These are phyloP conservation scores for Muntiacus reevesi DNA, from an alignment of 2,113 vertebrate genomes.

Conservation along the genomic window DNA sequence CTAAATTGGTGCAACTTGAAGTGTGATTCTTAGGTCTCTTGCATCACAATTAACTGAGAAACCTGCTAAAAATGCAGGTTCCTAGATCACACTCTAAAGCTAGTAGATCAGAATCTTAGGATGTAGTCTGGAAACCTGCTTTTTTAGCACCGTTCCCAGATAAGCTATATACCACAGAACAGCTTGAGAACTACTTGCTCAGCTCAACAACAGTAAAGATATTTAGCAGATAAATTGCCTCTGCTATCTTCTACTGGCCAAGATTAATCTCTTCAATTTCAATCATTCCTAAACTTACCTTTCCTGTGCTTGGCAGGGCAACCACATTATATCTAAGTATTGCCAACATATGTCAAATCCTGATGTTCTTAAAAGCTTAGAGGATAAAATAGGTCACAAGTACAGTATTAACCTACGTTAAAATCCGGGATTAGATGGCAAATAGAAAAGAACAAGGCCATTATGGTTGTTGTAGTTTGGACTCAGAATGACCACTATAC, in stretches of 20 bases:
- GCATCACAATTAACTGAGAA: background rate
- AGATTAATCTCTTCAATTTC: background rate
- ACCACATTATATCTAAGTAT: background rate
- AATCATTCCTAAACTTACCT: background rate
- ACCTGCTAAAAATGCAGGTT: background rate
- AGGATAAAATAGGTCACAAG: constrained; percentile 46
- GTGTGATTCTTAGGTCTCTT: background rate
- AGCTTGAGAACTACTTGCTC: background rate
- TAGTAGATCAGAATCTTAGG: background rate
- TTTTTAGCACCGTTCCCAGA: background rate
- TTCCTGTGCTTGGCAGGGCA: background rate
- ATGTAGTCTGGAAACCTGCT: background rate
- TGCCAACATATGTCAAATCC: background rate
- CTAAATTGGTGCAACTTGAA: background rate
- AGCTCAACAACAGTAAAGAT: background rate
- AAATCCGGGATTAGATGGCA: constrained; percentile 54
- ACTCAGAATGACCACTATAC: background rate
- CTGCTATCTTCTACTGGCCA: background rate
- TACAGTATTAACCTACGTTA: constrained; percentile 7
- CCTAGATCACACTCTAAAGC: background rate
- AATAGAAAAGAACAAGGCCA: background rate
- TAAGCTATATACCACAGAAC: background rate
- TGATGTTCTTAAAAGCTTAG: constrained; percentile 48
- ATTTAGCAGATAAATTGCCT: background rate
- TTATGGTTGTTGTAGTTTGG: background rate